Evolutionary conservation across 2,888 invertebrate genomes (phyloP).

Genomic region (Fragum sueziense): DNA sequence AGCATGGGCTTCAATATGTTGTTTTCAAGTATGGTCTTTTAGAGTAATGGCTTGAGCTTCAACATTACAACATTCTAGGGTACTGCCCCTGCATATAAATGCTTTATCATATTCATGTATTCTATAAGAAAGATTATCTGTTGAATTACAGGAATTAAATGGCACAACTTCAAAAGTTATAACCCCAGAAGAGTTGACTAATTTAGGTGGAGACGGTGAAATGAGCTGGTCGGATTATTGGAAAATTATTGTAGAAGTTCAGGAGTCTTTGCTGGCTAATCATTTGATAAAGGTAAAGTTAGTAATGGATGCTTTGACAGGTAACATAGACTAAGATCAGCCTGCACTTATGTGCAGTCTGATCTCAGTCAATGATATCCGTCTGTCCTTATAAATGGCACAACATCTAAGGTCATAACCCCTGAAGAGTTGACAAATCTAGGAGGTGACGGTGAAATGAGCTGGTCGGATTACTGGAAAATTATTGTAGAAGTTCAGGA

Average conservation of each 20-base stretch:
- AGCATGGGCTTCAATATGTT: no score
- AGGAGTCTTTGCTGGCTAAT: conserved; percentile 37
- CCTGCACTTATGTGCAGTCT: no score
- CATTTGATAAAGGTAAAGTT: conserved; percentile 41
- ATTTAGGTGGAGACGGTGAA: conserved; percentile 40
- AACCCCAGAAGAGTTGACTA: conserved; percentile 51
- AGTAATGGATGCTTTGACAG: no score
- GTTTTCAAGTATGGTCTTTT: no score
- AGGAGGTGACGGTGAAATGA: conserved; percentile 36
- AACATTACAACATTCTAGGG: no score
- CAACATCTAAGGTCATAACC: conserved; percentile 19
- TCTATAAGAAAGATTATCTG: no score
- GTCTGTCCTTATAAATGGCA: no score
- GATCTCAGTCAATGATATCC: no score
- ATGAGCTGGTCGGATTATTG: conserved; percentile 55
- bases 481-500: conserved; percentile 52
- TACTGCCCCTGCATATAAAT: no score
- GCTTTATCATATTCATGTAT: no score
- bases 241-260: conserved; percentile 52
- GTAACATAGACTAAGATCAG: no score
- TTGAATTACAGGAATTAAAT: conserved; percentile 6
- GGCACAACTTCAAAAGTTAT: conserved; percentile 12
- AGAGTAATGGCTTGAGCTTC: no score
- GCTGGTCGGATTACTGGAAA: conserved; percentile 56
- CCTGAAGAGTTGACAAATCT: conserved; percentile 54